Evolutionary conservation across 2,888 invertebrate genomes (phyloP).

Genomic region (Scotopteryx bipunctaria): DNA sequence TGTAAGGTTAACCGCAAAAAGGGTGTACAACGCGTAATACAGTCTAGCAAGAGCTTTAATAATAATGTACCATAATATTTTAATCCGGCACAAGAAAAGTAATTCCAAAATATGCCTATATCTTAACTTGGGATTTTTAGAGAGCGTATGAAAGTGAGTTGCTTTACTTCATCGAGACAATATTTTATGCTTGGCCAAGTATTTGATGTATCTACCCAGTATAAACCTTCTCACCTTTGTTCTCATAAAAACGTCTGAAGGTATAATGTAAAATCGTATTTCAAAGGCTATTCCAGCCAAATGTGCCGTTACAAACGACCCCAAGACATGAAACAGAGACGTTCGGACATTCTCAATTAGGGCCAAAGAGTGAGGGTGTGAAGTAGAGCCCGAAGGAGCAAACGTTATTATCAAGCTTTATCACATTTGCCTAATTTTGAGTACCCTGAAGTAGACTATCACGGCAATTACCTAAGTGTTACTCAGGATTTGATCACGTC

Average conservation of each 20-base stretch:
- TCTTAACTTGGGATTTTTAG: neutral
- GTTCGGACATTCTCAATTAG: constrained; percentile 55
- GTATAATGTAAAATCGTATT: constrained; percentile 16
- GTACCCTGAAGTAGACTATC: constrained; percentile 35
- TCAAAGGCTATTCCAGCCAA: constrained; percentile 29
- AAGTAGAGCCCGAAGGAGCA: constrained; percentile 62
- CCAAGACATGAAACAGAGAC: constrained; percentile 45
- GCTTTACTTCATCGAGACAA: too few relatives aligned
- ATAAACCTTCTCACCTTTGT: neutral
- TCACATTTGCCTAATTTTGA: constrained; percentile 46
- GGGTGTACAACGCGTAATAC: neutral
- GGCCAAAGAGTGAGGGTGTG: constrained; percentile 51
- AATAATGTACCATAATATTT: neutral
- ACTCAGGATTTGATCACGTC: neutral
- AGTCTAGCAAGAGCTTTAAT: constrained; percentile 7
- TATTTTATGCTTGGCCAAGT: too few relatives aligned
- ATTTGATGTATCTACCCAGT: too few relatives aligned
- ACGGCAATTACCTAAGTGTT: constrained; percentile 18
- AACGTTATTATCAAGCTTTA: constrained; percentile 55
- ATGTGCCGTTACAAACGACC: constrained; percentile 39
- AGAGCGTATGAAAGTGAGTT: neutral
- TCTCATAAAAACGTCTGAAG: constrained; percentile 1
- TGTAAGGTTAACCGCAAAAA: constrained; percentile 15
- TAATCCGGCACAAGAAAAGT: neutral
- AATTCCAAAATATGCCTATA: neutral